Percentiles rank a stretch among this genome's conserved stretches.
phyloP scores from a whole-genome alignment of 2,797 vertebrate genomes.

The Cercopithecus hamlyni region DNA sequence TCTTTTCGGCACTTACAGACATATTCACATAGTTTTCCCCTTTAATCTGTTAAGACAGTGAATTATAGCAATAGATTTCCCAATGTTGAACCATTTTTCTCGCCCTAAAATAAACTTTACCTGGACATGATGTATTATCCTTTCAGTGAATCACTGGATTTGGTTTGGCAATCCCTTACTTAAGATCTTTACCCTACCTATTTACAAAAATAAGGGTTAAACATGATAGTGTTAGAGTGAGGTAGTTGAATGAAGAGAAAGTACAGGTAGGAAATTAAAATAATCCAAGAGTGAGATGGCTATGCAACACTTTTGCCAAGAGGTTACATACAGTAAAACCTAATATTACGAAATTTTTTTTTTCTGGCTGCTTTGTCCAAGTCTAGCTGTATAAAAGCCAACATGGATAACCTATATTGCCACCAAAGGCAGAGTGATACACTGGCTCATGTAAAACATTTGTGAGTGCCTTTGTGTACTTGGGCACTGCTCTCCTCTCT shows the following conservation, averaged over 20 bases:
- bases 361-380: not conserved
- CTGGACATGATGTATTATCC: not conserved
- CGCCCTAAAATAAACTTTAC: conserved; percentile 32
- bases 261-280: not conserved
- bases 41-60: conserved; percentile 35
- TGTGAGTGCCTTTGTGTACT: not conserved
- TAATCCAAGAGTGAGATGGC: not conserved
- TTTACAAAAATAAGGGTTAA: conserved; percentile 28
- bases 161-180: not conserved
- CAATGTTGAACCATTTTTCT: not conserved
- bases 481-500: not conserved
- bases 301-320: not conserved
- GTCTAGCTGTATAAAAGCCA: not conserved
- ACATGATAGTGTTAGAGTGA: not conserved
- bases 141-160: conserved; percentile 37
- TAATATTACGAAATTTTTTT: not conserved
- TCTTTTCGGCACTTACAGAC: conserved; percentile 13
- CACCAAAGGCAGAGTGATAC: not conserved
- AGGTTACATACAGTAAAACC: not conserved
- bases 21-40: conserved; percentile 34
- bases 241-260: not conserved
- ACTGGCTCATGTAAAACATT: not conserved
- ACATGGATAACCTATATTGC: not conserved
- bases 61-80: conserved; percentile 35
- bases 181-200: not conserved